Base-by-base conservation (phyloP, 2,113 vertebrate species). In the Ondatra zibethicus region DNA sequence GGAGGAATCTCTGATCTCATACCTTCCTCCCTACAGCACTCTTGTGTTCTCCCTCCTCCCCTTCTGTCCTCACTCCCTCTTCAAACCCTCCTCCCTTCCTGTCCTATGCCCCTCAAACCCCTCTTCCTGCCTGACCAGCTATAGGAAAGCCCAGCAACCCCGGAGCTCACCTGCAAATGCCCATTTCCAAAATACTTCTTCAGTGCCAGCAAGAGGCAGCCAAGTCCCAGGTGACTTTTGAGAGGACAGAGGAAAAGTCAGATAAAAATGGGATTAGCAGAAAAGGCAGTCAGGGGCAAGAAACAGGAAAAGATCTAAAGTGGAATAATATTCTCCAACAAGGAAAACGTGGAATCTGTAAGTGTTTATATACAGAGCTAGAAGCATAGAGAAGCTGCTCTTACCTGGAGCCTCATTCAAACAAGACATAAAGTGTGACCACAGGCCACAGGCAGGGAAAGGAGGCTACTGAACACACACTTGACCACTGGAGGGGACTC, bases 371-470 rank as follows among this genome's bases (percentile, higher is more conserved):
- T 36, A 27, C 1, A 31, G 78, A 63, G 8, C 9, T 12, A 63
- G 77, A 89, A 55, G 33, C 45, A 14, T 31, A 82, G 25, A 13
- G 1, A 84, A 84, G 47, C 29, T 61, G 87, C 2, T 23, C 45
- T 92, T 86, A 70, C 25, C 13, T 89, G n/a, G n/a, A 96, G 75
- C 45, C 39, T 66, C 36, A 87, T 31, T 87, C 55, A 82, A 78
- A 72, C 11, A 87, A 58, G 72, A 14, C 10, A 0, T 39, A 80
- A 92, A 76, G 68, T 50, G 33, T 93, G 73, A 55, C 55, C 33
- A 19, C 14, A 55, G 45, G 50, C 63, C 75, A 45, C 36, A 80
- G 58, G 52, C 11, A 29, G 42, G 58, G 27, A 72, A 95, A 80
- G 39, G 52, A n/a, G 23, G 55, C 47, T 76, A 75, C 75, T 70